Conservation (phyloP, 2,888 invertebrate species). For the Drosophila heteroneura region DNA sequence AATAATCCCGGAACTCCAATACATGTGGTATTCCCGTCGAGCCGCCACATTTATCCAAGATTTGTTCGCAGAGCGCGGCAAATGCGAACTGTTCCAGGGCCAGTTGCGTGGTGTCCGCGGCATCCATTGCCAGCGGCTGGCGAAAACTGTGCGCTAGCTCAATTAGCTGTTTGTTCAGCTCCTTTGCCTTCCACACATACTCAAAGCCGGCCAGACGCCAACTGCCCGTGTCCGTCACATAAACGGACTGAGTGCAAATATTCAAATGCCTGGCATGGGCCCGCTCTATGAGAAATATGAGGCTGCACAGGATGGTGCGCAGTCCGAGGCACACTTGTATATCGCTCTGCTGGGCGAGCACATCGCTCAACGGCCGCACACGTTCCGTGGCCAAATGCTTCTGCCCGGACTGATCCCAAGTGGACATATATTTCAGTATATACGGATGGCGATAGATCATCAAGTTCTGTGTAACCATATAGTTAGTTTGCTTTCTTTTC, state of each 20-base stretch:
- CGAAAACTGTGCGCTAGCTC: slow-evolving; percentile 89
- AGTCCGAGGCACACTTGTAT: slow-evolving; percentile 94
- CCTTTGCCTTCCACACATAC: slow-evolving; percentile 90
- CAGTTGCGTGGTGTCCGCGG: slow-evolving; percentile 85
- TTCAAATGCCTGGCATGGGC: slow-evolving; percentile 93
- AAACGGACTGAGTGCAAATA: slow-evolving; percentile 91
- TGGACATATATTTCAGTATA: slow-evolving; percentile 92
- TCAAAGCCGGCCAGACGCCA: slow-evolving; percentile 96
- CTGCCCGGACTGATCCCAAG: slow-evolving; percentile 91
- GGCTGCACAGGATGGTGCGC: slow-evolving; percentile 91
- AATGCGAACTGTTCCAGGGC: slow-evolving; percentile 92
- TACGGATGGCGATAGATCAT: slow-evolving; percentile 94
- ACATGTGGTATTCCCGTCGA: slow-evolving; percentile 89
- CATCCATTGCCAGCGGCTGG: slow-evolving; percentile 90
- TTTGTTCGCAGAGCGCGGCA: slow-evolving; percentile 91
- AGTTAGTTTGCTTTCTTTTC: neutral
- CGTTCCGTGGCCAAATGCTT: slow-evolving; percentile 93
- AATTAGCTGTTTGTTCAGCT: slow-evolving; percentile 89
- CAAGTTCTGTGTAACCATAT: slow-evolving; percentile 88
- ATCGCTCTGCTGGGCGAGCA: slow-evolving; percentile 89
- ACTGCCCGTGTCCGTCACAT: slow-evolving; percentile 92
- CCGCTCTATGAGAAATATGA: slow-evolving; percentile 93
- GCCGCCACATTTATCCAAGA: slow-evolving; percentile 86
- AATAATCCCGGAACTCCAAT: slow-evolving; percentile 89
- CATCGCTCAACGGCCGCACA: slow-evolving; percentile 90